Percentiles rank a stretch among this genome's conserved stretches.
These are phyloP conservation scores for Rhinoraja longicauda DNA, from an alignment of 2,797 vertebrate species.

Conservation along the genomic window DNA sequence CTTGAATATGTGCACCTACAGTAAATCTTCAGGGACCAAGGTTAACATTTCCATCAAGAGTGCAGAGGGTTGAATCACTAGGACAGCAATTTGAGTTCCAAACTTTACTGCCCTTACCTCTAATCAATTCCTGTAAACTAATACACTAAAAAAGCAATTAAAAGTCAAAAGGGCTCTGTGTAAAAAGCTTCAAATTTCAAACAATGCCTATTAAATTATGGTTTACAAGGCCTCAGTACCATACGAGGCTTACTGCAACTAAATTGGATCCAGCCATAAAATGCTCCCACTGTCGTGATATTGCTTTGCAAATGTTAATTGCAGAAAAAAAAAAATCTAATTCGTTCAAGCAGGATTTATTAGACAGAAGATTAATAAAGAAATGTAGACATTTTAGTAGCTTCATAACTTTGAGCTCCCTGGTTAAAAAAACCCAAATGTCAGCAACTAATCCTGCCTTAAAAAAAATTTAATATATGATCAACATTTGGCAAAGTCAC, in stretches of 20 bases:
- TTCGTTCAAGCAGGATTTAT: slow-evolving; percentile 13
- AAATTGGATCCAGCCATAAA: slow-evolving; percentile 17
- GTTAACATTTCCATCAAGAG: slow-evolving; percentile 1
- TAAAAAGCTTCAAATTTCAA: neutral
- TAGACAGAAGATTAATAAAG: slow-evolving; percentile 53
- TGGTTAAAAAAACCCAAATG: neutral
- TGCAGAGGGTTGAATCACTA: neutral
- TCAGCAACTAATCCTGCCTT: neutral
- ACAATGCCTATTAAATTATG: slow-evolving; percentile 7
- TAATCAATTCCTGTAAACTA: slow-evolving; percentile 16
- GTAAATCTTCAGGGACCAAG: slow-evolving; percentile 8
- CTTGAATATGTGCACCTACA: neutral
- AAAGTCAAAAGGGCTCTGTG: neutral
- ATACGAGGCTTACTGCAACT: neutral
- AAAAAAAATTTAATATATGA: neutral
- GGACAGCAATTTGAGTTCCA: neutral
- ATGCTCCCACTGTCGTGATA: neutral
- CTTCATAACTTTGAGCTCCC: slow-evolving; percentile 28
- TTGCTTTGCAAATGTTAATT: slow-evolving; percentile 22
- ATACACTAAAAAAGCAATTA: neutral
- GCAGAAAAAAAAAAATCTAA: neutral
- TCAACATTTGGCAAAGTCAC: neutral
- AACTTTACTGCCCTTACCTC: neutral
- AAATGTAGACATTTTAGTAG: slow-evolving; percentile 65
- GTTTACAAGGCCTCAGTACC: neutral